Evolutionary conservation across 2,113 vertebrate genomes (phyloP).

Genomic region (Sminthopsis crassicaudata): DNA sequence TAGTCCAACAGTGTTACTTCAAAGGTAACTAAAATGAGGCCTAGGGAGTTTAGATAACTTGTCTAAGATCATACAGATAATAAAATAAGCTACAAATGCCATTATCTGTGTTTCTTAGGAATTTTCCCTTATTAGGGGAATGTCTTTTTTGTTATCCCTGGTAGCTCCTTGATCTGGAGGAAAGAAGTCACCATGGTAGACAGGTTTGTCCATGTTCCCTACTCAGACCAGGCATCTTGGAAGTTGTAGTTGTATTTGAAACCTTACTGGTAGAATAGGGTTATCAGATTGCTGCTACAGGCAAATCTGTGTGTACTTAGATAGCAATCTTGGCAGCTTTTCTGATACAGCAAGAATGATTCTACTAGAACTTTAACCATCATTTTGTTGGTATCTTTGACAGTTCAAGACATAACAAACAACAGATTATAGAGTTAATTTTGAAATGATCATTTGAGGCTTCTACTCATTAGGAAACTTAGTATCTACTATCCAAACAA

Average conservation of each 20-base stretch:
- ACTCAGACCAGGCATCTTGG: not conserved
- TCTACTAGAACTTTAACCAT: not conserved
- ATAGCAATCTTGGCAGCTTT: not conserved
- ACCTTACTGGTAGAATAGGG: not conserved
- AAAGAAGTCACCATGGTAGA: not conserved
- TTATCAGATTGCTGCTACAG: not conserved
- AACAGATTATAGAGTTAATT: constrained; percentile 22
- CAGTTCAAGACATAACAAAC: not conserved
- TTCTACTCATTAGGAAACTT: constrained; percentile 7
- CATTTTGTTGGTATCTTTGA: not conserved
- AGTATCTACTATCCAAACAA: constrained; percentile 28
- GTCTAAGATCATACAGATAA: not conserved
- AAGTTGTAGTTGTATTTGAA: not conserved
- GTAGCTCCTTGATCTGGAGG: not conserved
- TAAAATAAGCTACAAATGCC: not conserved
- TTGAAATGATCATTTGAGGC: constrained; percentile 52
- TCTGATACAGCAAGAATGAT: not conserved
- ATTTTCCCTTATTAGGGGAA: not conserved
- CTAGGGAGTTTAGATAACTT: not conserved
- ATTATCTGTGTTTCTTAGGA: not conserved
- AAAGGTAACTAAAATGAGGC: not conserved
- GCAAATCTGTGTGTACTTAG: not conserved
- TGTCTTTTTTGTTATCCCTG: not conserved
- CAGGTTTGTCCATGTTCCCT: not conserved
- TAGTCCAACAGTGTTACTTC: not conserved